Conservation (phyloP, 53 echinoderm and acorn worm genomes). For the Apostichopus leukothele region DNA sequence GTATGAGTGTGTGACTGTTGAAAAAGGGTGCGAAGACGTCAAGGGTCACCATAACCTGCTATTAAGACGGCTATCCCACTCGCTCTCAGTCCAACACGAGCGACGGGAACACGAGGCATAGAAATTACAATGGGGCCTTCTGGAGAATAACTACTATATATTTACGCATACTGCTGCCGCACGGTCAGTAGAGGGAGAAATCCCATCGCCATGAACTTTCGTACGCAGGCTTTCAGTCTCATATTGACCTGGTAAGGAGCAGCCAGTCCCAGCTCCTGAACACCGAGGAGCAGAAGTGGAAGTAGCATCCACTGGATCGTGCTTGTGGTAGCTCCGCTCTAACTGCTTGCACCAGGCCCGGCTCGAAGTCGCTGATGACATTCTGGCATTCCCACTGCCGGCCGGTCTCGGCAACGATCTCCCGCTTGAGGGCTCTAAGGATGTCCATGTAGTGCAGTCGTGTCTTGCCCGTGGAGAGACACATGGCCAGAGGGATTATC, state of each 20-base stretch:
- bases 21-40: too few relatives aligned
- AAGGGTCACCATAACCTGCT: too few relatives aligned
- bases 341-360: conserved; percentile 25
- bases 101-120: too few relatives aligned
- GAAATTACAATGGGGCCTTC: too few relatives aligned
- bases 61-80: too few relatives aligned
- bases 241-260: conserved; percentile 13
- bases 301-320: conserved; percentile 44
- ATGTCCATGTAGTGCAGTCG: conserved; percentile 1
- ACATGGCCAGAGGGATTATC: conserved; percentile 35
- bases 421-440: conserved; percentile 14
- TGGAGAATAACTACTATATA: not conserved
- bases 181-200: conserved; percentile 35
- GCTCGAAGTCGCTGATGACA: conserved; percentile 23
- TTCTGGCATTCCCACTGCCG: not conserved
- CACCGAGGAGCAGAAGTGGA: conserved; percentile 34
- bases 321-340: conserved; percentile 49
- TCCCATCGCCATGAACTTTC: conserved; percentile 45
- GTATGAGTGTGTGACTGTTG: too few relatives aligned
- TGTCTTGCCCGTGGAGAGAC: conserved; percentile 21
- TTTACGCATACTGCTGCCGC: conserved; percentile 22
- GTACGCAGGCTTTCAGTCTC: conserved; percentile 46
- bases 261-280: conserved; percentile 18
- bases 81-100: too few relatives aligned
- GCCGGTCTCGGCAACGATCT: not conserved